Conservation (phyloP, 2,888 invertebrate genomes). For the Oxystoma pomonae region DNA sequence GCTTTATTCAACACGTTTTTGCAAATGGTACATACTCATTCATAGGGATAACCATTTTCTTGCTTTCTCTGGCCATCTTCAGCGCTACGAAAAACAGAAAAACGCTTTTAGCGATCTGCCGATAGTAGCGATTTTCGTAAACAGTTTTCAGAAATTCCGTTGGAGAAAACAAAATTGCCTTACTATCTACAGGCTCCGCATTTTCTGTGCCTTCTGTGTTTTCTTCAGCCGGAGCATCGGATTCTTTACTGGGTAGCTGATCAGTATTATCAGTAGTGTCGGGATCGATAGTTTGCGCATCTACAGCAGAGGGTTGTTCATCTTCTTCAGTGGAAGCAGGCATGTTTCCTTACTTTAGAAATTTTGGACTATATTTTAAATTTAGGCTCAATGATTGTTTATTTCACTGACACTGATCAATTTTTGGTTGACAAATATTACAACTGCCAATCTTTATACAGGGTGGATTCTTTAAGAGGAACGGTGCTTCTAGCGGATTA, state of each 20-base stretch:
- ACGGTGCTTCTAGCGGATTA: too few species aligned
- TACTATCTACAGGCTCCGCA: background rate
- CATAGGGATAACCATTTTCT: slow-evolving; percentile 31
- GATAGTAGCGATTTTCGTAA: slow-evolving; percentile 25
- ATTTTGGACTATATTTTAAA: too few species aligned
- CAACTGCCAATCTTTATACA: too few species aligned
- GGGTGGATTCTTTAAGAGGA: too few species aligned
- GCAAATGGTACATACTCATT: slow-evolving; percentile 32
- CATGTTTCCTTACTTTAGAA: too few species aligned
- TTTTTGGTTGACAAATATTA: too few species aligned
- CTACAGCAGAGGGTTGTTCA: background rate
- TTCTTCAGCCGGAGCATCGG: background rate
- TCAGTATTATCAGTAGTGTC: background rate
- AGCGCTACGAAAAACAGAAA: slow-evolving; percentile 30
- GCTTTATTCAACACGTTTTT: slow-evolving; percentile 12
- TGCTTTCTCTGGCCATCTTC: slow-evolving; percentile 32
- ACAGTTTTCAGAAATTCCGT: slow-evolving; percentile 14
- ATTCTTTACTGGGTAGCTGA: background rate
- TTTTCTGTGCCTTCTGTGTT: background rate
- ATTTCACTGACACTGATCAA: too few species aligned
- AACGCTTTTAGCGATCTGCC: slow-evolving; percentile 27
- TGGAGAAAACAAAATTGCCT: slow-evolving; percentile 5
- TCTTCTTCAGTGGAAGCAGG: background rate
- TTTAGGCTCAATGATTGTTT: too few species aligned
- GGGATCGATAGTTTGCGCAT: background rate